A percentile compares a stretch with the other conserved stretches of the same genome.
Conservation (phyloP, 1,140 invertebrate genomes). For the Maconellicoccus hirsutus region DNA sequence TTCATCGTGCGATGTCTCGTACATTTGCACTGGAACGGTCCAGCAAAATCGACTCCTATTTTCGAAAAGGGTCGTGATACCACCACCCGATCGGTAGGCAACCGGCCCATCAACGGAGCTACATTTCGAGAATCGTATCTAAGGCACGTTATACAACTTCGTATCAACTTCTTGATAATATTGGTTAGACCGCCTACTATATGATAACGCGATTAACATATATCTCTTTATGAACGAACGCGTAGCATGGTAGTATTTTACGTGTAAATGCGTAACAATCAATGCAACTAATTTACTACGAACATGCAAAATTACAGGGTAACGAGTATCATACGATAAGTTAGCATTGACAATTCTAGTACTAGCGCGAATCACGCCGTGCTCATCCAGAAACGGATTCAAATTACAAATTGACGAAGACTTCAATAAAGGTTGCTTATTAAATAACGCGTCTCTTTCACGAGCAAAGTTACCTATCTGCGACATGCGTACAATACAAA, state of each 20-base stretch:
- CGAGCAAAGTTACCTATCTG: background rate
- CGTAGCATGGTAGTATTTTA: background rate
- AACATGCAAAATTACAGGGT: background rate
- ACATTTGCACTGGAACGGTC: conserved; percentile 32
- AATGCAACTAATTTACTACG: background rate
- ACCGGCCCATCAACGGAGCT: conserved; percentile 32
- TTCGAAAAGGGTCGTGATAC: conserved; percentile 29
- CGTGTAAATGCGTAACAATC: background rate
- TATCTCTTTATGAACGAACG: conserved; percentile 4
- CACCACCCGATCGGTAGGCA: conserved; percentile 32
- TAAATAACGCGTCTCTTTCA: background rate
- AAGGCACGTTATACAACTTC: conserved; percentile 28
- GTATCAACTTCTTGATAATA: conserved; percentile 10
- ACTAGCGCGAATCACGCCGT: background rate
- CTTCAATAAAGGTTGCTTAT: background rate
- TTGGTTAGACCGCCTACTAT: background rate
- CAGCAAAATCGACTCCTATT: conserved; percentile 34
- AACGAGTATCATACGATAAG: background rate
- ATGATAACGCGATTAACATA: background rate
- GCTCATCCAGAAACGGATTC: background rate
- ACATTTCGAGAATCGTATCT: background rate
- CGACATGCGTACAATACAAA: background rate
- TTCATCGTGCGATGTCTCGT: conserved; percentile 25
- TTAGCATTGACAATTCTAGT: background rate
- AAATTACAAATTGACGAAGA: background rate